Evolutionary conservation across 2,888 invertebrate species (phyloP), one percentile per base, ranked within the genome.

Genomic region (Epirrhoe alternata): DNA sequence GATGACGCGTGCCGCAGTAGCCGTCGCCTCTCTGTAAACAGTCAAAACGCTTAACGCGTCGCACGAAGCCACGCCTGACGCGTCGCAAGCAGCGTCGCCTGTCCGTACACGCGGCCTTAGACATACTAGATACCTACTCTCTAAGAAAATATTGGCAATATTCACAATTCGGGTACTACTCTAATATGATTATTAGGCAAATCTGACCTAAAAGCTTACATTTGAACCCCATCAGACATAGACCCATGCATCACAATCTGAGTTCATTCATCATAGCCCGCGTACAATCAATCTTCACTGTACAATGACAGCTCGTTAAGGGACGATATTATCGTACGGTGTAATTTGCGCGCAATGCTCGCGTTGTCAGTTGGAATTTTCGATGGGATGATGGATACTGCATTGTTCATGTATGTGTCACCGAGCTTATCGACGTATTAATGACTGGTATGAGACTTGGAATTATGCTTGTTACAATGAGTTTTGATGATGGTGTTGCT

Each of bases 251-350:
- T 74, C 72, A 68, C 63, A 66, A 66, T 59, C 50, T 42, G 60
- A 66, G 72, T 74, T 72, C 74, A 74, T 74, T 74, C 70, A 72
- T 74, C 74, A 74, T 71, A 69, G 30, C 68, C 67, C 49, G 72
- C 68, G 72, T 50, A 66, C 66, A 72, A 74, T 74, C 74, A 71
- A 74, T 74, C 74, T 74, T 70, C 68, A 57, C 60, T 60, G 69
- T 74, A 72, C 74, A 74, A 71, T 72, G 70, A 73, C 74, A 73
- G 63, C 70, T 76, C 74, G 73, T 76, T 74, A 76, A 67, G 54
- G 55, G n/a, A 38, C 47, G 73, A 76, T 73, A 71, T 73, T 73
- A 74, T 76, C 71, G 60, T 68, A 63, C 67, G 50, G 51, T 24
- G 70, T 74, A 71, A 74, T 74, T 74, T 70, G 69, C 66, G 70